phyloP scores from a whole-genome alignment of 2,888 invertebrate species.

The Artemia sp. region DNA sequence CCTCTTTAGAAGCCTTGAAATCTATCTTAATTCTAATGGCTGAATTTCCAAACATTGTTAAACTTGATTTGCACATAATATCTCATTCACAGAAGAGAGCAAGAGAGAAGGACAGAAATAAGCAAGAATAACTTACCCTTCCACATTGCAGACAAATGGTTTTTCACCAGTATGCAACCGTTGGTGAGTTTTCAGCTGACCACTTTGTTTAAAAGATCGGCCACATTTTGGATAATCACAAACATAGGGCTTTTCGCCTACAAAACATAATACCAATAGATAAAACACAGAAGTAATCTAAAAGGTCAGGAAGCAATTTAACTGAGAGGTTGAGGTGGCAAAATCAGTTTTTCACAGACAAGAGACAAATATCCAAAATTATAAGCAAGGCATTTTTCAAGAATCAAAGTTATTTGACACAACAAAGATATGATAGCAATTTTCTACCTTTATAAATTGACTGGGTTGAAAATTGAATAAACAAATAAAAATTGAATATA shows the following conservation, averaged over 20 bases:
- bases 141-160: constrained; percentile 48
- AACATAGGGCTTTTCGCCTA: constrained; percentile 52
- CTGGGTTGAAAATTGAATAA: too few relatives aligned
- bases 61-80: neutral
- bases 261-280: constrained; percentile 25
- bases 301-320: neutral
- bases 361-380: too few relatives aligned
- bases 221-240: constrained; percentile 55
- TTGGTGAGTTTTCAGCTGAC: constrained; percentile 58
- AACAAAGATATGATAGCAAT: too few relatives aligned
- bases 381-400: too few relatives aligned
- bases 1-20: too few relatives aligned
- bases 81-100: neutral
- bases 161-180: constrained; percentile 57
- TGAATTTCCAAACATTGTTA: too few relatives aligned
- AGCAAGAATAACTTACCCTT: constrained; percentile 32
- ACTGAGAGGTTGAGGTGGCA: too few relatives aligned
- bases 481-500: too few relatives aligned
- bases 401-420: too few relatives aligned
- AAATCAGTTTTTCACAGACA: too few relatives aligned
- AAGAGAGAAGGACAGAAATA: constrained; percentile 8
- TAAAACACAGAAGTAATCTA: constrained; percentile 8
- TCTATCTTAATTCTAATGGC: too few relatives aligned
- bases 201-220: constrained; percentile 55
- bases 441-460: too few relatives aligned